phyloP scores from a whole-genome alignment of 2,113 vertebrate species.

The Phaethon lepturus region DNA sequence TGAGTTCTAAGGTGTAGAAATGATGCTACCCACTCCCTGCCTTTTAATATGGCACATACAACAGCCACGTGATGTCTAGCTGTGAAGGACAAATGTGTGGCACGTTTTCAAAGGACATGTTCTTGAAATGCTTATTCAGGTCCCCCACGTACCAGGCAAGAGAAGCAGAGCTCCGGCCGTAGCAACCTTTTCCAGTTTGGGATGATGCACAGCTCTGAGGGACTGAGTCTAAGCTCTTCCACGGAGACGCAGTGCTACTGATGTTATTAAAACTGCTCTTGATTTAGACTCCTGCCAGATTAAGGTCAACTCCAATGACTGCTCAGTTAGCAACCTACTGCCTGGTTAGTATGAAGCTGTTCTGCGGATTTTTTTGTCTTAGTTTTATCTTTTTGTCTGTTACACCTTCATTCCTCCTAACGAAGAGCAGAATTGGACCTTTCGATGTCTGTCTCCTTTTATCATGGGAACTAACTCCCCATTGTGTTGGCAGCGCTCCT shows the following conservation, averaged over 20 bases:
- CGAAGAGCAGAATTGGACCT: not conserved
- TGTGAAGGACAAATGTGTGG: not conserved
- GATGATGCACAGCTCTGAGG: not conserved
- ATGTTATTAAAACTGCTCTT: not conserved
- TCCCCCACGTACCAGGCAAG: fast-evolving
- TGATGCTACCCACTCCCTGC: not conserved
- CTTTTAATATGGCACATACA: not conserved
- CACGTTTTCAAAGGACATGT: not conserved
- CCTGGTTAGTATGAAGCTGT: not conserved
- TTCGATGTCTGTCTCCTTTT: not conserved
- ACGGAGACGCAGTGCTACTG: fast-evolving
- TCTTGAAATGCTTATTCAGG: not conserved
- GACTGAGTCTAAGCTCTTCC: not conserved
- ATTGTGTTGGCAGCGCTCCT: constrained; percentile 49
- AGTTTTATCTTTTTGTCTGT: not conserved
- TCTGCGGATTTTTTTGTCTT: not conserved
- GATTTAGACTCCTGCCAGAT: not conserved
- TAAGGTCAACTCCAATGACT: not conserved
- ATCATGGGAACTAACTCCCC: constrained; percentile 15
- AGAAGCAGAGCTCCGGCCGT: not conserved
- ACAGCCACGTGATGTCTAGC: not conserved
- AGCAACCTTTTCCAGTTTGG: not conserved
- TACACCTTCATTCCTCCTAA: constrained; percentile 3
- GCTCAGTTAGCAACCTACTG: not conserved
- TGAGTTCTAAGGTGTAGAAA: not conserved